These are phyloP conservation scores for Lamprotornis superbus DNA, from an alignment of 2,113 vertebrate genomes.

Conservation along the genomic window DNA sequence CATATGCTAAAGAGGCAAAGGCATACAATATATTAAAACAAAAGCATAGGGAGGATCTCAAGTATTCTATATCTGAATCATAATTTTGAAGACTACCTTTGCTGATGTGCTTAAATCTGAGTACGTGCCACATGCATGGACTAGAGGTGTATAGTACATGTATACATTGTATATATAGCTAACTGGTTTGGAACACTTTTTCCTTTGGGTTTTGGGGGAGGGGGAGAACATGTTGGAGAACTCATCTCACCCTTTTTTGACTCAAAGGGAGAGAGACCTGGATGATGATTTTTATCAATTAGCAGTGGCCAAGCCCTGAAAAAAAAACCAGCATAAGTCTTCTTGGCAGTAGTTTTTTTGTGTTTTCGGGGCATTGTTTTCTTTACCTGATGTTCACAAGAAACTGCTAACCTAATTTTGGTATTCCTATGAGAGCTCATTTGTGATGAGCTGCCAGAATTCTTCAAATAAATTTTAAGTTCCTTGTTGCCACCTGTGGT, in stretches of 20 bases:
- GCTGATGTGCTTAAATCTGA: neutral
- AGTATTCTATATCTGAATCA: neutral
- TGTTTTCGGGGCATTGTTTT: neutral
- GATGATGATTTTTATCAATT: neutral
- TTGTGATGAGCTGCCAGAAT: neutral
- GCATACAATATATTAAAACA: neutral
- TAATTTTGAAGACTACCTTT: neutral
- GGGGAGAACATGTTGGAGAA: neutral
- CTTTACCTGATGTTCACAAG: neutral
- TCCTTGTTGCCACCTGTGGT: neutral
- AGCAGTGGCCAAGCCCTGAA: neutral
- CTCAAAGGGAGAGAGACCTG: neutral
- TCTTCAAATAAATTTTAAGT: neutral
- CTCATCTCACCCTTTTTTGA: neutral
- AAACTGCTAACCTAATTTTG: conserved; percentile 14
- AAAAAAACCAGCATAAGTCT: neutral
- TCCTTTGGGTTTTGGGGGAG: neutral
- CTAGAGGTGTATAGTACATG: neutral
- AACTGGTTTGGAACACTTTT: neutral
- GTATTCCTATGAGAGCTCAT: neutral
- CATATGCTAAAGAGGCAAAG: neutral
- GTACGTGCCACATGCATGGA: neutral
- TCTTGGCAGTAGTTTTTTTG: neutral
- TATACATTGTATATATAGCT: neutral
- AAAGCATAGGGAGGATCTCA: neutral